A percentile compares a stretch with the other conserved stretches of the same genome.
Evolutionary conservation across 1,140 invertebrate genomes (phyloP).

Genomic region (Dendrolimus punctatus): DNA sequence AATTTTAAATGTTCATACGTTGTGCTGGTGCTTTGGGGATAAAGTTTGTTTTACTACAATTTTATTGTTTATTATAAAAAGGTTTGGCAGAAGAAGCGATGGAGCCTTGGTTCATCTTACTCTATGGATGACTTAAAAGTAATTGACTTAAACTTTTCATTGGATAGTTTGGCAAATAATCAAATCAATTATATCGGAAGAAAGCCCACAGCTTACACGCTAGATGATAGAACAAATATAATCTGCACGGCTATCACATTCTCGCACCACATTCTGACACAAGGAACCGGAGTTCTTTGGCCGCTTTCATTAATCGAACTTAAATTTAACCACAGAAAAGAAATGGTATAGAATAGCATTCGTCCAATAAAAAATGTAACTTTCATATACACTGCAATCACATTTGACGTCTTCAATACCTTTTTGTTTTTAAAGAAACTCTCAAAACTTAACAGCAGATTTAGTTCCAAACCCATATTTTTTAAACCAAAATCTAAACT

Average conservation of each 20-base stretch:
- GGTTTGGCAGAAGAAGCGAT: conserved; percentile 59
- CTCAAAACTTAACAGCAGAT: no score
- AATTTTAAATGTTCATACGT: conserved; percentile 40
- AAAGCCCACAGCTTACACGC: conserved; percentile 38
- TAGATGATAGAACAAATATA: conserved; percentile 39
- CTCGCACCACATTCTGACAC: conserved; percentile 33
- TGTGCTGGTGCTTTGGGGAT: conserved; percentile 52
- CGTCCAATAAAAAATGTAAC: no score
- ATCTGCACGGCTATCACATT: conserved; percentile 37
- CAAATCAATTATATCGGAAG: conserved; percentile 18
- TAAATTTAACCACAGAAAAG: no score
- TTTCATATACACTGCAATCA: no score
- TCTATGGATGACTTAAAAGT: conserved; percentile 69
- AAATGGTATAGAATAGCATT: no score
- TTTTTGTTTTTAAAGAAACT: no score
- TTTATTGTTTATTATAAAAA: conserved; percentile 25
- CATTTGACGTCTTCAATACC: no score
- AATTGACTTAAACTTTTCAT: conserved; percentile 61
- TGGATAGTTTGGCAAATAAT: conserved; percentile 44
- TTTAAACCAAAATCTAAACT: no score
- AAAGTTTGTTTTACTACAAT: no score
- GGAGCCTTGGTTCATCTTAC: conserved; percentile 35
- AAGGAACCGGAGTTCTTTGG: not conserved
- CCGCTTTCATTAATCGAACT: no score
- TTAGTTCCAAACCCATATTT: no score